Conservation (phyloP, 2,888 invertebrate genomes). For the Sericinus montela region DNA sequence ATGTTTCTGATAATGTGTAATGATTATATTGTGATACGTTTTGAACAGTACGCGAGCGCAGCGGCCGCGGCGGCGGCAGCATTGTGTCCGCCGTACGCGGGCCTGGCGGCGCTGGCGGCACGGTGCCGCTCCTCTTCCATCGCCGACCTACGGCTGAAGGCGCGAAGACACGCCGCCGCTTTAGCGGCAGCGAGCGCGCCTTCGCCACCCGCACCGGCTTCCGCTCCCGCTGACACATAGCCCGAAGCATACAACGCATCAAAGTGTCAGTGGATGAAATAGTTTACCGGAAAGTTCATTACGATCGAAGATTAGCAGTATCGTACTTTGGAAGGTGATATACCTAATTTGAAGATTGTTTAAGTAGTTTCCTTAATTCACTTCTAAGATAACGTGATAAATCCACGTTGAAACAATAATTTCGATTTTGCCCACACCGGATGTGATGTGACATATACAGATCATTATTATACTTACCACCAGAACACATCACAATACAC, state of each 20-base stretch:
- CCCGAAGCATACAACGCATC: constrained; percentile 25
- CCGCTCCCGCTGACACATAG: constrained; percentile 56
- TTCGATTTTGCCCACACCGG: no score
- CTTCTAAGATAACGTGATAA: no score
- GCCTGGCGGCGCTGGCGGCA: constrained; percentile 89
- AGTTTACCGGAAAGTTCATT: not conserved
- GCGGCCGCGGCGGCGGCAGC: constrained; percentile 81
- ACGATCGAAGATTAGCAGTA: no score
- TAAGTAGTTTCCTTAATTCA: no score
- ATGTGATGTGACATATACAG: no score
- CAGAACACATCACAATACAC: no score
- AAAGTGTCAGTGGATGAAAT: constrained; percentile 20
- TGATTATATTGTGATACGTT: not conserved
- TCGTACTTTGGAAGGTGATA: no score
- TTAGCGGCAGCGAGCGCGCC: constrained; percentile 81
- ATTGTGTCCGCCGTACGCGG: constrained; percentile 82
- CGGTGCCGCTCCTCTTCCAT: constrained; percentile 94
- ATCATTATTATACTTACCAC: no score
- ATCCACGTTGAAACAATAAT: no score
- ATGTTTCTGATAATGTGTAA: no score
- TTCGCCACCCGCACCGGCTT: constrained; percentile 37
- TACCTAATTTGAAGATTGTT: no score
- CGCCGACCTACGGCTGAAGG: constrained; percentile 95
- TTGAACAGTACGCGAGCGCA: constrained; percentile 63
- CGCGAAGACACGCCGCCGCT: constrained; percentile 94